These are phyloP conservation scores for Rhodinocichla rosea DNA, from an alignment of 2,113 vertebrate species.

Conservation along the genomic window DNA sequence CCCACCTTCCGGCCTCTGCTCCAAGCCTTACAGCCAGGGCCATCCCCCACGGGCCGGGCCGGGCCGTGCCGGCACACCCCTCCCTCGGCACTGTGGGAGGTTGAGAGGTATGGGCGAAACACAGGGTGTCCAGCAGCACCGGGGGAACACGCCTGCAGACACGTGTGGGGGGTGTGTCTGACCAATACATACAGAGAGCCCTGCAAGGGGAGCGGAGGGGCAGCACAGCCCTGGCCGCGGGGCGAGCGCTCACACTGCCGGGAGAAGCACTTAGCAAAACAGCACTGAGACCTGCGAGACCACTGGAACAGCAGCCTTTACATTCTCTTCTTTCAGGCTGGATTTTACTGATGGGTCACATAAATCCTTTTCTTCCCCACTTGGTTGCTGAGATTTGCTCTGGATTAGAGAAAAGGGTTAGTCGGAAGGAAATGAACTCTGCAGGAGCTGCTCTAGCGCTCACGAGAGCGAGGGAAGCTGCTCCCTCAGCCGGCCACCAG, in stretches of 20 bases:
- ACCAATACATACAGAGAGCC: constrained; percentile 9
- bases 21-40: not conserved
- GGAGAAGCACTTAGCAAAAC: constrained; percentile 63
- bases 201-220: constrained; percentile 38
- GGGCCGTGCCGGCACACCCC: not conserved
- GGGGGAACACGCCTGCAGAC: constrained; percentile 15
- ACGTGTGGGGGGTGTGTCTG: not conserved
- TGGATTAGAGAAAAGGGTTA: constrained; percentile 81
- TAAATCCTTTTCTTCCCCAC: constrained; percentile 72
- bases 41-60: not conserved
- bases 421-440: constrained; percentile 56
- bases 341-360: constrained; percentile 65
- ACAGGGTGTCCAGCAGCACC: constrained; percentile 45
- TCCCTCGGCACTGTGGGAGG: constrained; percentile 26
- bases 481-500: constrained; percentile 40
- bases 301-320: constrained; percentile 67
- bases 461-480: constrained; percentile 31
- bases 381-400: constrained; percentile 75
- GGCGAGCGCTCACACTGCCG: constrained; percentile 19
- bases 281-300: constrained; percentile 75
- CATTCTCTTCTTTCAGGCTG: constrained; percentile 63
- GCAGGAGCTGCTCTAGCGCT: constrained; percentile 5
- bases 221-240: constrained; percentile 38
- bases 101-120: constrained; percentile 70
- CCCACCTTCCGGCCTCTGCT: not conserved